These are phyloP conservation scores for Scelioninae gen. 1 DNA, from an alignment of 2,888 invertebrate genomes.

Conservation along the genomic window DNA sequence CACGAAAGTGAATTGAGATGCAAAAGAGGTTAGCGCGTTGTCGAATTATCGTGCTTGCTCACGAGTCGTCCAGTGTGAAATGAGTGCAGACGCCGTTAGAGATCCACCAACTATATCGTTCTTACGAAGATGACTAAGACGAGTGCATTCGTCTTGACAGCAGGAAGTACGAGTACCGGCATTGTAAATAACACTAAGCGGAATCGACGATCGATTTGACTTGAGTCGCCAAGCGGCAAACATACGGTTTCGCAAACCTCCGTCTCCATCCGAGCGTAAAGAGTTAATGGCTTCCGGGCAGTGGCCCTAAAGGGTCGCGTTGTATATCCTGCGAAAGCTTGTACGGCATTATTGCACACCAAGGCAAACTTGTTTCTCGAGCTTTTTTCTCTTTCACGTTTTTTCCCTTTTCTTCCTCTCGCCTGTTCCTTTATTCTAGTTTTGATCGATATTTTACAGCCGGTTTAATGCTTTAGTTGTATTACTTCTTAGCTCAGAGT, in stretches of 20 bases:
- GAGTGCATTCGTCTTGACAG: conserved; percentile 8
- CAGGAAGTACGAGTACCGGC: conserved; percentile 18
- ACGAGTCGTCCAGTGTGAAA: conserved; percentile 50
- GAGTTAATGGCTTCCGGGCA: conserved; percentile 70
- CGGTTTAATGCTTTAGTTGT: conserved; percentile 54
- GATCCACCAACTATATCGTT: background rate
- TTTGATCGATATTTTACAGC: conserved; percentile 60
- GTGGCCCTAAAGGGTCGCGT: conserved; percentile 66
- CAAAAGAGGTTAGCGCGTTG: conserved; percentile 52
- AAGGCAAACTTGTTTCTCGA: conserved; percentile 60
- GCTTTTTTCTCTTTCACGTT: conserved; percentile 15
- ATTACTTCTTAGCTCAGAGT: conserved; percentile 29
- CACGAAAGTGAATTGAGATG: conserved; percentile 60
- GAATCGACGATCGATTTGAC: conserved; percentile 55
- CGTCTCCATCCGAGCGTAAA: conserved; percentile 53
- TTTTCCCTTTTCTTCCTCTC: conserved; percentile 16
- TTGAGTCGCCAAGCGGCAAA: conserved; percentile 42
- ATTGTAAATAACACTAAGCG: conserved; percentile 54
- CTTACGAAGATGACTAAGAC: conserved; percentile 27
- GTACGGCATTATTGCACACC: conserved; percentile 63
- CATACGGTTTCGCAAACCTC: conserved; percentile 51
- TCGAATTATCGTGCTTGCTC: conserved; percentile 66
- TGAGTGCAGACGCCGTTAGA: conserved; percentile 20
- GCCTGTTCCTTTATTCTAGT: conserved; percentile 26
- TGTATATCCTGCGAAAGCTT: conserved; percentile 58